These are phyloP conservation scores for Zygaena filipendulae DNA, from an alignment of 2,888 invertebrate genomes.

Conservation along the genomic window DNA sequence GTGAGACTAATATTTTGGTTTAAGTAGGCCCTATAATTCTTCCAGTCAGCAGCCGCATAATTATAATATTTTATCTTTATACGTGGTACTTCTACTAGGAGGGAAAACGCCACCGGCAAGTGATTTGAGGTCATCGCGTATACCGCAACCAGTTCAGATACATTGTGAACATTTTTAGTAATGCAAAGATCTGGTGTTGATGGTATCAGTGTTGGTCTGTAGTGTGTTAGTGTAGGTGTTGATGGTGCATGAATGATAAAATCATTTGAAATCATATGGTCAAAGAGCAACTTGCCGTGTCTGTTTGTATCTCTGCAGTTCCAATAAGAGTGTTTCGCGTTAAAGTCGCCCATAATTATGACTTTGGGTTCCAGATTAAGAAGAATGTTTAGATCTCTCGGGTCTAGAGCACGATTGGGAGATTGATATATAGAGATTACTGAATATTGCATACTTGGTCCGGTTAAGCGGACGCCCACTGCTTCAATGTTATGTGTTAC, in stretches of 20 bases:
- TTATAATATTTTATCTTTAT: not conserved
- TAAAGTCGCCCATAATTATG: constrained; percentile 8
- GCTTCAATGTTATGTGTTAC: not conserved
- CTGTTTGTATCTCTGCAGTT: not conserved
- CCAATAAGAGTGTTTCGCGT: constrained; percentile 9
- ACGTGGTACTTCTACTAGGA: not conserved
- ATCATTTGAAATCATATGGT: constrained; percentile 3
- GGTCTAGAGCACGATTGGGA: constrained; percentile 3
- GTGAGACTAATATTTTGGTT: too few species aligned
- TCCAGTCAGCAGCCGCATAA: constrained; percentile 5
- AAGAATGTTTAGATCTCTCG: constrained; percentile 3
- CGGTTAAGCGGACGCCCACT: not conserved
- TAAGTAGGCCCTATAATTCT: not conserved
- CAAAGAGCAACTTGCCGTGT: constrained; percentile 1
- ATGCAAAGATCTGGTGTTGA: constrained; percentile 4
- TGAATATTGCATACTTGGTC: not conserved
- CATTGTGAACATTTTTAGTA: not conserved
- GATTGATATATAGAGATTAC: constrained; percentile 7
- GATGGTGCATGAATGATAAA: constrained; percentile 2
- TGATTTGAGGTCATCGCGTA: constrained; percentile 9
- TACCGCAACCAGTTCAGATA: constrained; percentile 1
- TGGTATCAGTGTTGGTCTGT: not conserved
- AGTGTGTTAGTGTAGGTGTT: constrained; percentile 3
- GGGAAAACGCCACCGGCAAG: constrained; percentile 3
- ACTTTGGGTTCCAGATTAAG: constrained; percentile 1